A percentile compares a stretch with the other conserved stretches of the same genome.
Evolutionary conservation across 2,888 invertebrate genomes (phyloP).

Genomic region (Platycnemis pennipes): DNA sequence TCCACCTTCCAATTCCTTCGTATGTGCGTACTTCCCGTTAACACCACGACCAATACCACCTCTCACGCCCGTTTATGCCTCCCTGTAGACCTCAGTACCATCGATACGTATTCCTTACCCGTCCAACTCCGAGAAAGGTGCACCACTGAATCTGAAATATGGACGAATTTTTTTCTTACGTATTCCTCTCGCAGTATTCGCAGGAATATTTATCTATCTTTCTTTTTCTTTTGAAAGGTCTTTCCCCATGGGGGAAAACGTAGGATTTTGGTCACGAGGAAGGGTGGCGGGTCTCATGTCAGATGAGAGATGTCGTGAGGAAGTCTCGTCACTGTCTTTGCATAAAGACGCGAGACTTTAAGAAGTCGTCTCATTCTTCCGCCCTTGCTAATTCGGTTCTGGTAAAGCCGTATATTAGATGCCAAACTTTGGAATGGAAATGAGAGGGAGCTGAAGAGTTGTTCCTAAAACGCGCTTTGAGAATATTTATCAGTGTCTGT

Average conservation of each 20-base stretch:
- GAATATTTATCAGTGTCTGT: neutral
- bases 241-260: neutral
- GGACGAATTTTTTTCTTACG: conserved; percentile 20
- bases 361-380: neutral
- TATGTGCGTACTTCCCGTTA: neutral
- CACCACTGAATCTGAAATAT: conserved; percentile 62
- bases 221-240: neutral
- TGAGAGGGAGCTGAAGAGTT: neutral
- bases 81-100: conserved; percentile 34
- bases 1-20: neutral
- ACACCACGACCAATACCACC: neutral
- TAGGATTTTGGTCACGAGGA: neutral
- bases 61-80: conserved; percentile 12
- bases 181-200: neutral
- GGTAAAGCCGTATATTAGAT: neutral
- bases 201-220: neutral
- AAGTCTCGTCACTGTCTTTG: neutral
- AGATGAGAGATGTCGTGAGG: neutral
- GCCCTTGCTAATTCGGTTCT: neutral
- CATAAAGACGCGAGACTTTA: neutral
- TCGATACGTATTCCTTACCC: conserved; percentile 58
- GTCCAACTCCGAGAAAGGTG: conserved; percentile 56
- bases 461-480: neutral
- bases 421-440: neutral
- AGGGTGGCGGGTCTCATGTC: neutral